Base-by-base conservation (phyloP, 1,140 invertebrate genomes). In the Drosophila nannoptera region DNA sequence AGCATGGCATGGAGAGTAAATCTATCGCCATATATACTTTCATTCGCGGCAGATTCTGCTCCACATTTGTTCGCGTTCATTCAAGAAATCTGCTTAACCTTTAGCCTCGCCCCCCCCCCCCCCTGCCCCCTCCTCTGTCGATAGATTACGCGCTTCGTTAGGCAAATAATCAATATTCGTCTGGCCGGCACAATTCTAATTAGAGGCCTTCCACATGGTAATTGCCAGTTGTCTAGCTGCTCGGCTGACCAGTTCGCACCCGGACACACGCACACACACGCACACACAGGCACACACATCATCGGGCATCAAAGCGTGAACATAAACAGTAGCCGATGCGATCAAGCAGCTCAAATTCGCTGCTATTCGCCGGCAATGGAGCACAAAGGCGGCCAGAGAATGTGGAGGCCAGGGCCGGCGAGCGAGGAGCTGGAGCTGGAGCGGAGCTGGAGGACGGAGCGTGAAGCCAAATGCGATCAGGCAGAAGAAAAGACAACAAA, bases 381-480 rank as follows among this genome's bases (percentile, higher is more conserved):
- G 55, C 54, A 75, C 70, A 64, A 69, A 63, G 45, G 75, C 61
- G 53, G 35, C 55, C n/a, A 33, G 36, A 49, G 50, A 38, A 12
- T 7, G 63, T 32, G 43, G 22, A 22, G 22, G 22, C 22, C 22
- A 22, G 22, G 22, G 22, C 22, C 22, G n/a, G n/a, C n/a, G 22
- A 22, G 22, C 22, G 22, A 22, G 22, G 3, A 12, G 48, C 8
- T 32, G 22, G 3, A 12, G 48, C 8, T 32, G 48, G 4, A 73
- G 48, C 22, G 3, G 49, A 65, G 49, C 69, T n/a, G 56, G 74
- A 36, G 60, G 72, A 75, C 75, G 43, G 63, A 60, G 74, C 71
- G 81, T 86, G 81, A 74, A 86, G 66, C 81, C 77, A 86, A 87
- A 87, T 86, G 77, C 74, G 81, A 86, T 86, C 82, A 75, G 67